Base-by-base conservation (phyloP, 2,113 vertebrate genomes). In the Bagarius yarrelli region DNA sequence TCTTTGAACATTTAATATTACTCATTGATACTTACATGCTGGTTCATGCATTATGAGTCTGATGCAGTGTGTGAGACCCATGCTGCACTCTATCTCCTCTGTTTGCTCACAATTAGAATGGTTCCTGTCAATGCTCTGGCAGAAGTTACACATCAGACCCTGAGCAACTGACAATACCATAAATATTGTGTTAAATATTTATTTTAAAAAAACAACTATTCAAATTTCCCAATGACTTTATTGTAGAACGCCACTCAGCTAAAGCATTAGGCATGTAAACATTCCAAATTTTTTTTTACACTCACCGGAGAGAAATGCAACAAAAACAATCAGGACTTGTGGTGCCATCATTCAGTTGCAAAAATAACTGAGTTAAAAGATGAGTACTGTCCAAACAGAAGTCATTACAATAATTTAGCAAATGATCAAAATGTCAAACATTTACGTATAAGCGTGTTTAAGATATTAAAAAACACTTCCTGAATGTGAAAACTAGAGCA, bases 61-160 rank as follows among this genome's bases (percentile, higher is more conserved):
- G 23, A 84, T 66, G 80, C 85, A 86, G 2, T 61, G 13, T 32
- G 34, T 61, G n/a, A 60, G 44, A 36, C 40, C 60, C 12, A 50
- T 52, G 30, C 2, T 16, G 64, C 85, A 86, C 3, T 82, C 82
- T 36, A 0, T 16, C 19, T 47, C 66, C 25, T 69, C 16, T 0
- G 11, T 25, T 47, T 47, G 0, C 16, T 52, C 8, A 56, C 85
- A 86, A 53, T 0, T 5, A 27, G 83, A 72, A 23, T 74, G 5
- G 0, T 15, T 2, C 70, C 0, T 23, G 19, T 84, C 19, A 55
- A 86, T 82, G 52, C 30, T 78, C 44, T 36, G 14, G 78, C 85
- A 86, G 80, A 21, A 21, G 53, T 84, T 84, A 63, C 85, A 86
- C 11, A 0, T 80, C 73, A 86, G 77, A 60, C 80, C 77, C 83